These are phyloP conservation scores for Rafetus swinhoei DNA, from an alignment of 2,113 vertebrate genomes.

Conservation along the genomic window DNA sequence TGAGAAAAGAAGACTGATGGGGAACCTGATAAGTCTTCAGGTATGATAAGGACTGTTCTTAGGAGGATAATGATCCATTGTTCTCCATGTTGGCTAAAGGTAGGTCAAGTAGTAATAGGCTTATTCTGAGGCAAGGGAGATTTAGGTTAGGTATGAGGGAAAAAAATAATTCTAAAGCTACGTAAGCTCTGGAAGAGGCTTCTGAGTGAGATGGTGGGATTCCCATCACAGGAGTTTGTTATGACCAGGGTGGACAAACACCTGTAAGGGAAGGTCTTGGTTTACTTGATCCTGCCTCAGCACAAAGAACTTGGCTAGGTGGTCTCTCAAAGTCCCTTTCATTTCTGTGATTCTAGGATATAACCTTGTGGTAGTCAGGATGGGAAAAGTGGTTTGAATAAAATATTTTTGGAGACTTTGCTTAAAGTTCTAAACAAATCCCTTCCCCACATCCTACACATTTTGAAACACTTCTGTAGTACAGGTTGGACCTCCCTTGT, in stretches of 20 bases:
- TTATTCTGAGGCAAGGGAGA: neutral
- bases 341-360: neutral
- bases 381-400: neutral
- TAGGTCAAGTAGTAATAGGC: neutral
- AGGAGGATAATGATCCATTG: neutral
- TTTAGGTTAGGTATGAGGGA: neutral
- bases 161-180: neutral
- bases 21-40: neutral
- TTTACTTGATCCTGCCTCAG: neutral
- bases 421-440: neutral
- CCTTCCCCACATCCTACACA: fast-evolving
- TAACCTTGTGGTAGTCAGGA: neutral
- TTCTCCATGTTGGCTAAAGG: neutral
- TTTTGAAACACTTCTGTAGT: neutral
- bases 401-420: neutral
- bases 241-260: neutral
- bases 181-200: neutral
- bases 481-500: too few relatives aligned
- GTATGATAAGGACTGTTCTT: neutral
- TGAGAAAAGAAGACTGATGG: neutral
- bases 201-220: neutral
- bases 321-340: neutral
- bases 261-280: neutral
- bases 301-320: neutral
- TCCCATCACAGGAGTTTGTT: neutral